Evolutionary conservation across 2,113 vertebrate genomes (phyloP).

Genomic region (Silurus meridionalis): DNA sequence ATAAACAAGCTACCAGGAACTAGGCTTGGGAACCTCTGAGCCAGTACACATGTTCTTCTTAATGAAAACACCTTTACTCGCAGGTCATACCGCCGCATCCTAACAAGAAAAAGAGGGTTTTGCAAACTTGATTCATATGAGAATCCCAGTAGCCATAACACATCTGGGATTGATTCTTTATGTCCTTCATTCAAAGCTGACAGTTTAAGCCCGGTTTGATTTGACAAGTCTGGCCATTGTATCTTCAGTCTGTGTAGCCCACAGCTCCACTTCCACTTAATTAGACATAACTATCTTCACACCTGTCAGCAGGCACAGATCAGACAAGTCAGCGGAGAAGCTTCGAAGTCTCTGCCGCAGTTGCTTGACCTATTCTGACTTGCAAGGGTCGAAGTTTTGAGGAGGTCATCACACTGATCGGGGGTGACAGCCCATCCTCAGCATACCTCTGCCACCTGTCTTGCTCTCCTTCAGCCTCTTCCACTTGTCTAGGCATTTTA

Average conservation of each 20-base stretch:
- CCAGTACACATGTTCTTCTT: not conserved
- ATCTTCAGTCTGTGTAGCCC: constrained; percentile 41
- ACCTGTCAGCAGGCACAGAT: constrained; percentile 48
- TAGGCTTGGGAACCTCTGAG: not conserved
- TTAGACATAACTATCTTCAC: constrained; percentile 55
- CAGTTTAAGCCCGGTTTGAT: constrained; percentile 31
- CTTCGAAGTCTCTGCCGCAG: too few relatives aligned
- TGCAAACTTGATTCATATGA: not conserved
- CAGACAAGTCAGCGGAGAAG: not conserved
- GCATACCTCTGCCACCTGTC: constrained; percentile 52
- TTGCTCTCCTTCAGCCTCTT: constrained; percentile 61
- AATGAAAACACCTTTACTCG: constrained; percentile 8
- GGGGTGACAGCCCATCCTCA: constrained; percentile 67
- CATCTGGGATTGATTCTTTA: constrained; percentile 39
- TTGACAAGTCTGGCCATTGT: constrained; percentile 27
- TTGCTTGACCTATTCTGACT: constrained; percentile 39
- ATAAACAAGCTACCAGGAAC: not conserved
- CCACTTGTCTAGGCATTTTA: constrained; percentile 72
- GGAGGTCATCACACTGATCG: constrained; percentile 65
- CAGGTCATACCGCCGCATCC: not conserved
- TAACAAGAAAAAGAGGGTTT: not conserved
- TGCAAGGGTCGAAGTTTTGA: constrained; percentile 35
- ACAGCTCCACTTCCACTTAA: constrained; percentile 55
- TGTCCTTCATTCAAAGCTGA: constrained; percentile 14
- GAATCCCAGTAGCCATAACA: constrained; percentile 2